phyloP scores from a whole-genome alignment of 2,888 invertebrate genomes.

The Pocota personata region DNA sequence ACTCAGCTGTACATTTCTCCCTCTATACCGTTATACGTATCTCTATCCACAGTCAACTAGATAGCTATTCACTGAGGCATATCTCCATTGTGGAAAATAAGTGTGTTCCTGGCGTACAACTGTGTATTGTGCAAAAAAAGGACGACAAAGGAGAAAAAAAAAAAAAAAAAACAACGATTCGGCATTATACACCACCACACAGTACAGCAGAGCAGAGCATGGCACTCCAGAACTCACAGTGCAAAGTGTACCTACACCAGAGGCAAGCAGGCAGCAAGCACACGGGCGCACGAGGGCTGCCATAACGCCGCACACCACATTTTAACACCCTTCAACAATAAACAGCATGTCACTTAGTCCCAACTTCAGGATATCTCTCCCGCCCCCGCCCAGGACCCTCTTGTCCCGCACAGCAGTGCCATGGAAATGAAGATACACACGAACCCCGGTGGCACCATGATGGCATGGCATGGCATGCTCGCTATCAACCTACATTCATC shows the following conservation, averaged over 20 bases:
- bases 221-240: slow-evolving; percentile 60
- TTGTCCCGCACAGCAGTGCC: slow-evolving; percentile 75
- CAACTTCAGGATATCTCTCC: slow-evolving; percentile 80
- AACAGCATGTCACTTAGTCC: slow-evolving; percentile 83
- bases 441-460: slow-evolving; percentile 77
- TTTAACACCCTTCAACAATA: slow-evolving; percentile 83
- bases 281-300: slow-evolving; percentile 65
- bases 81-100: slow-evolving; percentile 74
- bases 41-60: slow-evolving; percentile 67
- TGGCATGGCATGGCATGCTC: slow-evolving; percentile 56
- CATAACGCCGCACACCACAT: slow-evolving; percentile 79
- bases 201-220: slow-evolving; percentile 45
- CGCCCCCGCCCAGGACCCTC: slow-evolving; percentile 36
- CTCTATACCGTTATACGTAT: slow-evolving; percentile 35
- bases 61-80: slow-evolving; percentile 72
- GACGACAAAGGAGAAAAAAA: slow-evolving; percentile 15
- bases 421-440: slow-evolving; percentile 81
- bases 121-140: slow-evolving; percentile 52
- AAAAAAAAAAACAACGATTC: slow-evolving; percentile 44
- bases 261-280: slow-evolving; percentile 68
- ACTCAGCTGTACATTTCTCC: slow-evolving; percentile 43
- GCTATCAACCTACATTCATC: slow-evolving; percentile 60
- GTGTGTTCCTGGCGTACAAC: slow-evolving; percentile 72
- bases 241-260: slow-evolving; percentile 51
- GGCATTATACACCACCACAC: slow-evolving; percentile 70